A percentile compares a stretch with the other conserved stretches of the same genome.
phyloP scores from a whole-genome alignment of 2,797 vertebrate species.

The Etheostoma nigrum region DNA sequence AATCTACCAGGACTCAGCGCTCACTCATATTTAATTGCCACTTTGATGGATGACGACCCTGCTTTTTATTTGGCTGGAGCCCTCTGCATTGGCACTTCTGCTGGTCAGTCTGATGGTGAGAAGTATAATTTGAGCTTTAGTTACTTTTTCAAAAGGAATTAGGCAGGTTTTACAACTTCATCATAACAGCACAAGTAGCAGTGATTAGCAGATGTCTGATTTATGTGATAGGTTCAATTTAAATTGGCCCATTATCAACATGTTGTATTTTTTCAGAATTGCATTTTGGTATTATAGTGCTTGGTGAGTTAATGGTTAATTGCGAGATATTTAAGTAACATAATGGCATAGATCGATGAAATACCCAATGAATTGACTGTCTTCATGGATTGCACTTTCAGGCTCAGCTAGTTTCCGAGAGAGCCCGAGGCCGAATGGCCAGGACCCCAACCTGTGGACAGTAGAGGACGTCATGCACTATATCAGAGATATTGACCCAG shows the following conservation, averaged over 20 bases:
- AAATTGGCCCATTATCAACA: not conserved
- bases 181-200: too few species aligned
- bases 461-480: constrained; percentile 98
- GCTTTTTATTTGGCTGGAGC: not conserved
- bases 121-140: not conserved
- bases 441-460: constrained; percentile 93
- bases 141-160: not conserved
- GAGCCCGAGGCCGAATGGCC: constrained; percentile 80
- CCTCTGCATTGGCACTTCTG: not conserved
- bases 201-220: too few species aligned
- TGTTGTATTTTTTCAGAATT: not conserved
- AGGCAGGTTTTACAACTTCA: too few species aligned
- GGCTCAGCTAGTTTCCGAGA: constrained; percentile 89
- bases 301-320: not conserved
- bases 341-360: not conserved
- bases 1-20: not conserved
- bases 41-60: not conserved
- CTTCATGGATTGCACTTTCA: constrained; percentile 49
- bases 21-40: not conserved
- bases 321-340: not conserved
- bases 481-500: constrained; percentile 93
- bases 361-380: not conserved
- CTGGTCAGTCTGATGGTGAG: not conserved
- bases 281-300: not conserved
- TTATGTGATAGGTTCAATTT: not conserved